Evolutionary conservation across 2,113 vertebrate species (phyloP), one percentile per base, ranked within the genome.

Genomic region (Poecile atricapillus): DNA sequence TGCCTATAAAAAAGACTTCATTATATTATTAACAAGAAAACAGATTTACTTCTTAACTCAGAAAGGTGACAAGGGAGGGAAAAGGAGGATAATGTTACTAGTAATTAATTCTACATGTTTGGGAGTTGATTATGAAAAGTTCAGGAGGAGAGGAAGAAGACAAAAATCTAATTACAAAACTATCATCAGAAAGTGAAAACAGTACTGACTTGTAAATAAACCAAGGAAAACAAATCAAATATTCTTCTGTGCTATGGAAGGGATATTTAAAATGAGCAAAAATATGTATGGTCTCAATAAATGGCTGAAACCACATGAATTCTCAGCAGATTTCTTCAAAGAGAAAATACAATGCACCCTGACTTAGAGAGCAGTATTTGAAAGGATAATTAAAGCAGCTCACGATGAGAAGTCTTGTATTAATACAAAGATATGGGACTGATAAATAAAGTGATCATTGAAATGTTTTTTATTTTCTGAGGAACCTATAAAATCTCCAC

Each of bases 361-460:
- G 46, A 70, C 75, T 80, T 46, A 69, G 35, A 79, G 8, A 58
- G 76, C 31, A 89, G 22, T 21, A 70, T 86, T 67, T 37, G 18
- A 89, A 90, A 80, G 46, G 41, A 74, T 92, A 92, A 90, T 89
- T 86, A 90, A 89, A 76, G 39, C 27, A 87, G 35, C 28, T 92
- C 50, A 83, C 1, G 1, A 55, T 69, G 43, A 82, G 47, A 76
- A 91, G 20, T 47, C 28, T 35, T 49, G 63, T 46, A 62, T 58
- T 76, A 95, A 93, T 49, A 80, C 14, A 76, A 83, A 78, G 39
- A 82, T 55, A 64, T 5, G 4, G 27, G 52, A 77, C 24, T 55
- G 64, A 82, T 71, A 93, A 89, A 94, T 78, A 89, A 83, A 11
- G 28, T 24, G 14, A 33, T 39, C 30, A 37, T 10, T 31, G 60